These are phyloP conservation scores for Perithous albicinctus DNA, from an alignment of 2,888 invertebrate genomes.

Conservation along the genomic window DNA sequence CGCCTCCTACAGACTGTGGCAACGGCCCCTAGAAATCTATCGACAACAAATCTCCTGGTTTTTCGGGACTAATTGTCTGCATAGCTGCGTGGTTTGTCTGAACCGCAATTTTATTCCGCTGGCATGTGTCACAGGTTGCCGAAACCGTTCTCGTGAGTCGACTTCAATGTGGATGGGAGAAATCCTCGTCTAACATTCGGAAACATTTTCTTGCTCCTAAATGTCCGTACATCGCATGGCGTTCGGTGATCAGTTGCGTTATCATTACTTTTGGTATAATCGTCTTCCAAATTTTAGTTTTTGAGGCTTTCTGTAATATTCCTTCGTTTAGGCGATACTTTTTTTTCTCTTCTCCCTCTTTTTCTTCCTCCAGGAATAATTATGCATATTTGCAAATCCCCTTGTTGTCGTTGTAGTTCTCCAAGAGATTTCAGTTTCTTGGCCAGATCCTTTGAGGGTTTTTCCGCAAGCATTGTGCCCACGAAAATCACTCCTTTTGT, in stretches of 20 bases:
- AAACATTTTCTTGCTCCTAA: not conserved
- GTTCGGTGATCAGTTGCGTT: too few relatives aligned
- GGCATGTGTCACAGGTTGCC: not conserved
- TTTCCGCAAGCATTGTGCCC: not conserved
- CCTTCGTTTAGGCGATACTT: too few relatives aligned
- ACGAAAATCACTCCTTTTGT: not conserved
- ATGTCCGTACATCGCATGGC: conserved; percentile 6
- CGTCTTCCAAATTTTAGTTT: not conserved
- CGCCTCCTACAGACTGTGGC: not conserved
- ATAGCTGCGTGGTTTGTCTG: not conserved
- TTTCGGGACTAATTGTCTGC: not conserved
- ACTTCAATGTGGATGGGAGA: not conserved
- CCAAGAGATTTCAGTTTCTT: not conserved
- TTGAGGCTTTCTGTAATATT: not conserved
- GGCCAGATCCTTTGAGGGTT: too few relatives aligned
- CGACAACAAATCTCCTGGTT: not conserved
- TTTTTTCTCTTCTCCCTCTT: too few relatives aligned
- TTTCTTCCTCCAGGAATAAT: too few relatives aligned
- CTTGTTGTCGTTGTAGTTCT: not conserved
- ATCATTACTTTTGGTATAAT: not conserved
- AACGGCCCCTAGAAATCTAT: too few relatives aligned
- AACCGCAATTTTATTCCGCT: not conserved
- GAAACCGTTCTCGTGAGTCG: too few relatives aligned
- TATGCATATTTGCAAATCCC: too few relatives aligned
- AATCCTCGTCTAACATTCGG: not conserved